Evolutionary conservation across 1,140 invertebrate species (phyloP), one percentile per base, ranked within the genome.

Genomic region (Lethocerus indicus): DNA sequence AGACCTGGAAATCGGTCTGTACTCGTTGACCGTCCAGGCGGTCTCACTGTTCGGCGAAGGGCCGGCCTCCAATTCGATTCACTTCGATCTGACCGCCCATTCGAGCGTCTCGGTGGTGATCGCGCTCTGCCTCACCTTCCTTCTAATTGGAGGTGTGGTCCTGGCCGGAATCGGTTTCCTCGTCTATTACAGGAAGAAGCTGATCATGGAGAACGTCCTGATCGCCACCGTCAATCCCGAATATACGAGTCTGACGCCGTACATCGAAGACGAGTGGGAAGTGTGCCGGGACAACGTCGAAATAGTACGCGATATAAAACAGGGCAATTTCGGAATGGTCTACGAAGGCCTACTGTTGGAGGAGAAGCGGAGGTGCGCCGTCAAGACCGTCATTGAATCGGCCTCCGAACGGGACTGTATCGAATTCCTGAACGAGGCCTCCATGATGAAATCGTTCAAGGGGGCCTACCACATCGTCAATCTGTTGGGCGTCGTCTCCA

Each of bases 311-410:
- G 81, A 93, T 60, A 68, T 98, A 9, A 94, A 94, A 1, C 81
- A 92, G 60, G 94, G 94, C 1, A 92, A 89, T 18, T 98, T 98
- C 66, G 94, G 94, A 27, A 91, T 93, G 82, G 91, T 87, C 2
- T 85, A 81, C 59, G 76, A 84, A 61, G 84, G 84, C 4, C 63
- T 78, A 20, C 68, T 71, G 4, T 71, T 79, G 7, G 72, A 74
- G 16, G 41, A 53, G 1, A 53, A 54, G 9, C 47, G 47, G 9
- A 47, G 39, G 29, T 94, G 92, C 61, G 94, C 94, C 55, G 78
- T 98, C 26, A 98, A 98, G 72, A 95, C 89, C 50, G 88, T 94
- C 14, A 88, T 87, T 60, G 85, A 92, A 61, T 76, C 81, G 61
- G 83, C 89, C 9, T 83, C 80, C 14, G 78, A 86, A 59, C 66